Percentiles rank a stretch among this genome's conserved stretches.
Conservation (phyloP, 2,888 invertebrate genomes). For the Polymixis lichenea region DNA sequence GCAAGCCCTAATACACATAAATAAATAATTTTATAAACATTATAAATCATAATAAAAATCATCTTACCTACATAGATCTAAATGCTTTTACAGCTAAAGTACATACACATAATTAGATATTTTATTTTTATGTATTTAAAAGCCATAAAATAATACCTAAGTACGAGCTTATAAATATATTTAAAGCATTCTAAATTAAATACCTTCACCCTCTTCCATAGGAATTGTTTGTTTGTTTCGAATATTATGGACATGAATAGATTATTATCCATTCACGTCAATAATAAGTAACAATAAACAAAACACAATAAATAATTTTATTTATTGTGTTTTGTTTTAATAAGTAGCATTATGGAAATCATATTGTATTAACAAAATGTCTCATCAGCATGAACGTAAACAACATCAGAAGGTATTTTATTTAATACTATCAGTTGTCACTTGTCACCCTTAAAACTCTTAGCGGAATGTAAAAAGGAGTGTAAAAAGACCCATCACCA, state of each 20-base stretch:
- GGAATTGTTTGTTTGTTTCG: conserved; percentile 1
- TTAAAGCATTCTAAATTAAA: not conserved
- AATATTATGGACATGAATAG: conserved; percentile 8
- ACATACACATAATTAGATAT: not conserved
- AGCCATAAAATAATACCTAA: not conserved
- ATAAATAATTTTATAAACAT: not conserved
- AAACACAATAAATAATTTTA: too few relatives aligned
- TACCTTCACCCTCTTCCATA: not conserved
- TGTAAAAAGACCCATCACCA: not conserved
- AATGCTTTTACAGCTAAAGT: not conserved
- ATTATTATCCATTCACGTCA: not conserved
- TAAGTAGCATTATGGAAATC: not conserved
- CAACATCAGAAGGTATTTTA: not conserved
- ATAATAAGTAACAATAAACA: too few relatives aligned
- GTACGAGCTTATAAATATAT: not conserved
- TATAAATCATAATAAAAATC: not conserved
- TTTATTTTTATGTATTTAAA: not conserved
- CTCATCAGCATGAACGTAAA: not conserved
- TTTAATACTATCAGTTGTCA: too few relatives aligned
- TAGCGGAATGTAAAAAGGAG: not conserved
- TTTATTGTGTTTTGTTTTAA: conserved; percentile 26
- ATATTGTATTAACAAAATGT: conserved; percentile 4
- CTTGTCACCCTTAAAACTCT: too few relatives aligned
- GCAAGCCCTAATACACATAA: not conserved
- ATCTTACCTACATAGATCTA: not conserved